Percentiles rank a stretch among this genome's conserved stretches.
Conservation (phyloP, 2,797 vertebrate species). For the Lerista edwardsae region DNA sequence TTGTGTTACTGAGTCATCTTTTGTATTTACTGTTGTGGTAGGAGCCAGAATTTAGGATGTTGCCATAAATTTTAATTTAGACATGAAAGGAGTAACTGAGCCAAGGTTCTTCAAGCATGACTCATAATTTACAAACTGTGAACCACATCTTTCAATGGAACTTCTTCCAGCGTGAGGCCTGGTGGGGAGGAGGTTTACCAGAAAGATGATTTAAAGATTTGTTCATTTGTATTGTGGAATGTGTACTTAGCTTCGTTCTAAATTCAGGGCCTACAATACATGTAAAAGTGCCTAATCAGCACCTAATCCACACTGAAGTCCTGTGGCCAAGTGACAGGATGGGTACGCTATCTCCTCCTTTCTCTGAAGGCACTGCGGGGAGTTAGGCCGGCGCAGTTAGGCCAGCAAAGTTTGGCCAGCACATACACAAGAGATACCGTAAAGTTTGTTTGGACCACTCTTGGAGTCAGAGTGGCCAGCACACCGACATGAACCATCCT, state of each 20-base stretch:
- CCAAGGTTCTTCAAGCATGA: slow-evolving; percentile 64
- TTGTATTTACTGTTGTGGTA: slow-evolving; percentile 46
- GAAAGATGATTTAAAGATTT: slow-evolving; percentile 32
- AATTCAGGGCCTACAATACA: not conserved
- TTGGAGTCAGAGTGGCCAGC: no score
- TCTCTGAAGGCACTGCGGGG: not conserved
- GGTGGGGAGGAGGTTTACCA: slow-evolving; percentile 34
- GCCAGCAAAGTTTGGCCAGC: no score
- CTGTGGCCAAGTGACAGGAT: not conserved
- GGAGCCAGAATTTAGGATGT: slow-evolving; percentile 58
- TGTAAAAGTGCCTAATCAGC: not conserved
- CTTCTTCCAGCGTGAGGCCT: slow-evolving; percentile 53
- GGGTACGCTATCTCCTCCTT: not conserved
- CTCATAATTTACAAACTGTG: slow-evolving; percentile 47
- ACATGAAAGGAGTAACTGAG: slow-evolving; percentile 62
- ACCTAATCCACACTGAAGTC: not conserved
- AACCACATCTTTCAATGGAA: slow-evolving; percentile 55
- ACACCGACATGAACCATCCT: no score
- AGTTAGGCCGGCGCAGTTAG: no score
- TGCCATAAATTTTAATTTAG: slow-evolving; percentile 66
- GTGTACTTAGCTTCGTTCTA: not conserved
- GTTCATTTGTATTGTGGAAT: slow-evolving; percentile 23
- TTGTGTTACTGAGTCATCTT: slow-evolving; percentile 48
- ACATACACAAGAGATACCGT: no score
- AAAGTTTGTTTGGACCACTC: no score